Conservation (phyloP, 1,140 invertebrate genomes). For the Anastatus disparis region DNA sequence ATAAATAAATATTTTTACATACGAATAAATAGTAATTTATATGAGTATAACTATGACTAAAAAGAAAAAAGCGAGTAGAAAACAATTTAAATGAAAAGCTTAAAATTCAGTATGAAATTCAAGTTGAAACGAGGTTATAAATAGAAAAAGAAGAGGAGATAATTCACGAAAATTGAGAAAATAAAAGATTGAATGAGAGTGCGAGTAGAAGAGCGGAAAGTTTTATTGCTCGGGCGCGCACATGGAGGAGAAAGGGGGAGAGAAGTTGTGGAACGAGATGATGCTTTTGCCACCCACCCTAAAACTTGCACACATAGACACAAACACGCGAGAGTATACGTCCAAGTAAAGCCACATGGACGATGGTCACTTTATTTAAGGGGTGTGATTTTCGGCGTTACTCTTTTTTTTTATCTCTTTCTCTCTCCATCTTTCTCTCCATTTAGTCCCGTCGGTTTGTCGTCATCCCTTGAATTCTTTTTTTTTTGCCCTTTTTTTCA, state of each 20-base stretch:
- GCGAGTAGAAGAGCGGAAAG: conserved; percentile 12
- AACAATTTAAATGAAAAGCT: no score
- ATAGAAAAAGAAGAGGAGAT: conserved; percentile 7
- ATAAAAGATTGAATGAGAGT: conserved; percentile 21
- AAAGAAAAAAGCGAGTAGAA: no score
- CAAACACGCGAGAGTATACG: not conserved
- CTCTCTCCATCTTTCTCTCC: conserved; percentile 25
- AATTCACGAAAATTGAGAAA: conserved; percentile 38
- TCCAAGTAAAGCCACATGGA: not conserved
- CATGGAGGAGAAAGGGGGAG: conserved; percentile 39
- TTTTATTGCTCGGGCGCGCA: conserved; percentile 31
- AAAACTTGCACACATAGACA: not conserved
- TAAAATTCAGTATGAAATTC: no score
- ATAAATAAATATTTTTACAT: no score
- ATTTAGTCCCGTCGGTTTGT: not conserved
- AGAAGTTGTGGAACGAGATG: conserved; percentile 28
- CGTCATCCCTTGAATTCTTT: not conserved
- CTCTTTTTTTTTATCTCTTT: no score
- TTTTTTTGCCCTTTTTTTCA: not conserved
- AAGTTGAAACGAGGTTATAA: conserved; percentile 26
- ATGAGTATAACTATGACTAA: no score
- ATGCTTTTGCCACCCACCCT: conserved; percentile 39
- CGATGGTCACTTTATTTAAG: conserved; percentile 41
- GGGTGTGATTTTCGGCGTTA: conserved; percentile 41
- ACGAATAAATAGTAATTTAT: no score